Percentiles rank a stretch among this genome's conserved stretches.
Conservation (phyloP, 23 tunicate genomes). For the Botrylloides violaceus region DNA sequence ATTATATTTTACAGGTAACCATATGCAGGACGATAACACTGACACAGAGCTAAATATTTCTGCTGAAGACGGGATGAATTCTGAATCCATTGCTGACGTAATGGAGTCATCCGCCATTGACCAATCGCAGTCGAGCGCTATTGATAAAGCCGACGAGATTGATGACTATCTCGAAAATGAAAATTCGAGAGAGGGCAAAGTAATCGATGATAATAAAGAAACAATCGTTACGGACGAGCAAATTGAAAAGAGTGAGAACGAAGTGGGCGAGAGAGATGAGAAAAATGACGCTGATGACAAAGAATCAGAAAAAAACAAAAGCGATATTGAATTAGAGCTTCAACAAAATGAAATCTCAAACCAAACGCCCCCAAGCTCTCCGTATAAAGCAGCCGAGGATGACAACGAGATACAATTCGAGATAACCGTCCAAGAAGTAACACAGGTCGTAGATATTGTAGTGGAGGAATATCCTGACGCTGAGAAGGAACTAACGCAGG, state of each 20-base stretch:
- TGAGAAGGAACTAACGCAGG: neutral
- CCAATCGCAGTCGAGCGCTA: neutral
- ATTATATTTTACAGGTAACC: conserved; percentile 1
- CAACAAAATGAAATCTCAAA: neutral
- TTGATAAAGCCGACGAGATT: neutral
- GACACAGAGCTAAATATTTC: neutral
- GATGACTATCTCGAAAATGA: conserved; percentile 3
- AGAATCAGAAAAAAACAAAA: neutral
- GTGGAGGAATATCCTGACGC: no score
- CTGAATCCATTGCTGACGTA: no score
- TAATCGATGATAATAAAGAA: neutral
- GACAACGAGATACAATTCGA: neutral
- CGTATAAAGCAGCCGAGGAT: neutral
- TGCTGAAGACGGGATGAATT: neutral
- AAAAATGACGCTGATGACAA: neutral
- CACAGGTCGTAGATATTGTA: no score
- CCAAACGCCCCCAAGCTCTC: neutral
- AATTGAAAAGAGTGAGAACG: neutral
- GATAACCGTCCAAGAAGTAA: neutral
- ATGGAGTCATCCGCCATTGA: no score
- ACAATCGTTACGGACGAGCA: neutral
- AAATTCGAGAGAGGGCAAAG: neutral
- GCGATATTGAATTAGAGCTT: neutral
- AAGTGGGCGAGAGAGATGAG: neutral
- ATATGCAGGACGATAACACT: neutral